These are phyloP conservation scores for Cheilosia urbana DNA, from an alignment of 2,888 invertebrate species.

Conservation along the genomic window DNA sequence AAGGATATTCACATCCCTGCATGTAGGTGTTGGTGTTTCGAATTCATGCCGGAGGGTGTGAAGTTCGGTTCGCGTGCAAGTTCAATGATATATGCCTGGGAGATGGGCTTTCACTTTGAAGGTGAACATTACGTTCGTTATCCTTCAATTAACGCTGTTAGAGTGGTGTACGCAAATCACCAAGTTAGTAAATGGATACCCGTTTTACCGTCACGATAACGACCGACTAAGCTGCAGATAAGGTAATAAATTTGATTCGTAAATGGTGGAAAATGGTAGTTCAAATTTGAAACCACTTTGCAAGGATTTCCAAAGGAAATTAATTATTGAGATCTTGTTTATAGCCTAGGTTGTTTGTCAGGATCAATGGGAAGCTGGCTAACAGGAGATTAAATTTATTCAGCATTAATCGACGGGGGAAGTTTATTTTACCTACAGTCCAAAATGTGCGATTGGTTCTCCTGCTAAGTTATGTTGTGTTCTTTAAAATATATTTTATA, in stretches of 20 bases:
- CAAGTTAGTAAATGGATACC: background rate
- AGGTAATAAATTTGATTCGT: slow-evolving; percentile 30
- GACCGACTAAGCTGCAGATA: slow-evolving; percentile 1
- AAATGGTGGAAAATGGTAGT: background rate
- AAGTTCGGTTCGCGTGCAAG: slow-evolving; percentile 21
- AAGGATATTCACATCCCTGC: slow-evolving; percentile 30
- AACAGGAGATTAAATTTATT: no score
- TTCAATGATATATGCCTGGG: slow-evolving; percentile 22
- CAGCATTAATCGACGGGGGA: no score
- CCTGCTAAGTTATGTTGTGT: no score
- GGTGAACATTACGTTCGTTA: slow-evolving; percentile 37
- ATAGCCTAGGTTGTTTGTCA: background rate
- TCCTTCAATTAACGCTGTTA: slow-evolving; percentile 47
- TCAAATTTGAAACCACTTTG: slow-evolving; percentile 20
- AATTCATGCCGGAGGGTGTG: slow-evolving; percentile 5
- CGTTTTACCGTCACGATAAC: background rate
- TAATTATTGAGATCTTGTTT: background rate
- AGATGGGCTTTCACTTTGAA: slow-evolving; percentile 19
- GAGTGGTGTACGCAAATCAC: background rate
- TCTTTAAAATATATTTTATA: no score
- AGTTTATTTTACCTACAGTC: no score
- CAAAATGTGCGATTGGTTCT: no score
- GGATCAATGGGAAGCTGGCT: no score
- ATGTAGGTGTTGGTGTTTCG: slow-evolving; percentile 11
- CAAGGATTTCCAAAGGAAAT: slow-evolving; percentile 27